A percentile compares a stretch with the other conserved stretches of the same genome.
phyloP scores from a whole-genome alignment of 2,888 invertebrate genomes.

The Drosophila percnosoma region DNA sequence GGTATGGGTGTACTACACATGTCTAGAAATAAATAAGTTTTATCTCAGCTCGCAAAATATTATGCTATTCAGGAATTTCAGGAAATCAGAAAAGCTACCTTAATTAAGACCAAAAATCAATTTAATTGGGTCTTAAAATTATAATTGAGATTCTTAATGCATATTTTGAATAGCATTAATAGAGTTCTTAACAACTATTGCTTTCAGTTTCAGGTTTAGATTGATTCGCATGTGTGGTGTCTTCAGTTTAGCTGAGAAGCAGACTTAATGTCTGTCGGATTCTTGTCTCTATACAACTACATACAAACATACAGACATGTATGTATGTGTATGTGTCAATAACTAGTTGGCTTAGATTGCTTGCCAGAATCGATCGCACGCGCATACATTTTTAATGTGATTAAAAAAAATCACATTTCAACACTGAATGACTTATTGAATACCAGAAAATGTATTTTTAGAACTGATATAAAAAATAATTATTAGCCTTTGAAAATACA shows the following conservation, averaged over 20 bases:
- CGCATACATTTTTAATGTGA: slow-evolving; percentile 44
- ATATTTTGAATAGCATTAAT: slow-evolving; percentile 1
- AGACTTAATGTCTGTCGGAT: slow-evolving; percentile 12
- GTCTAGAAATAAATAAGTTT: slow-evolving; percentile 30
- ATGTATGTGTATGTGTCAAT: background rate
- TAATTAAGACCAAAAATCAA: background rate
- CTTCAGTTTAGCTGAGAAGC: slow-evolving; percentile 21
- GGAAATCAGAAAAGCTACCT: background rate
- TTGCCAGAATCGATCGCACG: slow-evolving; percentile 17
- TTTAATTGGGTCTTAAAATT: background rate
- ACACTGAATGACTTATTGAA: background rate
- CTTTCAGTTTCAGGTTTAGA: slow-evolving; percentile 6
- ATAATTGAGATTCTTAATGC: background rate
- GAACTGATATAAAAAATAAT: slow-evolving; percentile 7
- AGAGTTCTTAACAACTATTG: background rate
- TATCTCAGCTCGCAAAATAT: background rate
- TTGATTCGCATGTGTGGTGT: slow-evolving; percentile 6
- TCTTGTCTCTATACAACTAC: background rate
- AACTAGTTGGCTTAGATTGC: slow-evolving; percentile 31
- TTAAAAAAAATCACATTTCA: slow-evolving; percentile 16
- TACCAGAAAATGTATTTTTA: slow-evolving; percentile 26
- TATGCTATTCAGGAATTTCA: background rate
- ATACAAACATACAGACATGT: background rate
- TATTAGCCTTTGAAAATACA: background rate
- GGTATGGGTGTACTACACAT: background rate